phyloP scores from a whole-genome alignment of 92 coral and sea anemone genomes.

The Epizoanthus fatuus region DNA sequence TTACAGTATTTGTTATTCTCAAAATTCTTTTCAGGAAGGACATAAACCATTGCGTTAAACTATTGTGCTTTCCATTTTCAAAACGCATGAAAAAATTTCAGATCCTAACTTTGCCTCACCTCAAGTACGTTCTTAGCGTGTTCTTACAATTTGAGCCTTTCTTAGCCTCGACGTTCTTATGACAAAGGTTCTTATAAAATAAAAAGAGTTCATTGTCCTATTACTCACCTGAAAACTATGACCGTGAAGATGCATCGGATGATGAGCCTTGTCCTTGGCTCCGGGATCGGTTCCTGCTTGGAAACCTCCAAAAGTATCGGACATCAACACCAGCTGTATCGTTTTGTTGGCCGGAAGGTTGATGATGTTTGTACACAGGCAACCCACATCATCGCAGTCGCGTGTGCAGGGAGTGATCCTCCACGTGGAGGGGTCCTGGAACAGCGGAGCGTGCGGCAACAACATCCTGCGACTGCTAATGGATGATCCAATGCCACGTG shows the following conservation, averaged over 20 bases:
- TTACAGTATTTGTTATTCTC: no score
- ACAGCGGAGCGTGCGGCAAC: slow-evolving; percentile 57
- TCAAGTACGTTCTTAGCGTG: no score
- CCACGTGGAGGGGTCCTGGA: slow-evolving; percentile 71
- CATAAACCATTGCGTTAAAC: no score
- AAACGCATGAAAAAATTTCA: no score
- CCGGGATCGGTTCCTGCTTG: background rate
- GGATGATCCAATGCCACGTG: slow-evolving; percentile 42
- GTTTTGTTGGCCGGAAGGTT: slow-evolving; percentile 67
- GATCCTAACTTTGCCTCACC: no score
- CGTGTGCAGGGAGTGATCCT: slow-evolving; percentile 53
- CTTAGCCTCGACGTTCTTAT: no score
- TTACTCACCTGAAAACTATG: slow-evolving; percentile 64
- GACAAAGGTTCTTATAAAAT: background rate
- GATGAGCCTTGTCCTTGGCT: slow-evolving; percentile 35
- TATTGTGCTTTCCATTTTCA: no score
- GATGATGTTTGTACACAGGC: slow-evolving; percentile 63
- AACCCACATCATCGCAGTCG: slow-evolving; percentile 51
- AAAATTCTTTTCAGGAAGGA: no score
- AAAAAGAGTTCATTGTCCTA: background rate
- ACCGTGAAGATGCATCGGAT: slow-evolving; percentile 69
- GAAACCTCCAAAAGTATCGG: slow-evolving; percentile 9
- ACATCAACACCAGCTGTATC: slow-evolving; percentile 66
- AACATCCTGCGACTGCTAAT: slow-evolving; percentile 50
- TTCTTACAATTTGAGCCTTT: no score